Base-by-base conservation (phyloP, 2,113 vertebrate species). In the Pagrus major region DNA sequence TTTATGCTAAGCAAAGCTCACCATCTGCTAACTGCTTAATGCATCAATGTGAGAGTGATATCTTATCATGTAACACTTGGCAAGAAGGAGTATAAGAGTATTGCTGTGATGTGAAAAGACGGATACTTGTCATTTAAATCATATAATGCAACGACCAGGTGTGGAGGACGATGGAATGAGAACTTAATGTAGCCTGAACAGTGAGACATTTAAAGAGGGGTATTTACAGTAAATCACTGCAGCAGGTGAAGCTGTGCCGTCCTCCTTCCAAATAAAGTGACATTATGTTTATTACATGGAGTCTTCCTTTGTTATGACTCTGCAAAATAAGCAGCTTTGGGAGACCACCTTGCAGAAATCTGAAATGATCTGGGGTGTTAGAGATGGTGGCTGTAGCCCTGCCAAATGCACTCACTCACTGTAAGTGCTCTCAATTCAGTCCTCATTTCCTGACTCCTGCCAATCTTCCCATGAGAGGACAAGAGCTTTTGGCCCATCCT, bases 361-460 rank as follows among this genome's bases (percentile, higher is more conserved):
- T 60, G 39, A 84, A 85, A 86, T 80, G 14, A 84, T 23, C 69
- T 27, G 6, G 35, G 33, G 31, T 77, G 66, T 75, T 61, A 78
- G 76, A 61, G 37, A 47, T 42, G 54, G 77, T 58, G 71, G 66
- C 71, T 77, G 65, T 23, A 63, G 73, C 29, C 20, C 27, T 80
- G 92, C 91, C 86, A 89, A 84, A 84, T 81, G 75, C 88, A 84
- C 80, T 83, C 61, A 31, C 66, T 83, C 73, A 33, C 23, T 78
- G 42, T 81, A 89, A 88, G 87, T 90, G 88, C 83, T 70, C 78
- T 82, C 68, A 55, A 72, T 85, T 79, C 79, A 65, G 65, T 56
- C 58, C 63, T 84, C 83, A 75, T 80, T 89, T 87, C 88, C 85
- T 81, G 85, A 89, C 69, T 80, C 59, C 49, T 87, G 81, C 68